These are phyloP conservation scores for Tringa solitaria DNA, from an alignment of 2,113 vertebrate species.

Conservation along the genomic window DNA sequence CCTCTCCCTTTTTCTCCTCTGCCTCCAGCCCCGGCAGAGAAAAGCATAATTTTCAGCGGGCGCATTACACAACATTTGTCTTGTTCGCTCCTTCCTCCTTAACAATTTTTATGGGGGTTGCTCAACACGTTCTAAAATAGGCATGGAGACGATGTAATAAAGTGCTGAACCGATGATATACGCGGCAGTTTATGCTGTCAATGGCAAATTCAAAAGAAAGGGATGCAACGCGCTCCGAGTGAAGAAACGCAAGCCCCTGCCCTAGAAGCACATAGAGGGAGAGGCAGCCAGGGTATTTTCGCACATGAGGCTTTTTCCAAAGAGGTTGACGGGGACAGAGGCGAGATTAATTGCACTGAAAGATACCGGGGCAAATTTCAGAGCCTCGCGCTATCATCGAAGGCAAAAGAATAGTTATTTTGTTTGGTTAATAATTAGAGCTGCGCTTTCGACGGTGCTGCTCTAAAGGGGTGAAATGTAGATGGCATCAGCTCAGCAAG, in stretches of 20 bases:
- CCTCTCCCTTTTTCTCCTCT: slow-evolving; percentile 9
- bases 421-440: slow-evolving; percentile 58
- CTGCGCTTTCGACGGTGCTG: background rate
- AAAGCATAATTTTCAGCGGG: slow-evolving; percentile 25
- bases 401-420: slow-evolving; percentile 55
- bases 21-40: slow-evolving; percentile 29
- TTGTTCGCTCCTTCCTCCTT: slow-evolving; percentile 59
- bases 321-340: background rate
- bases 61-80: slow-evolving; percentile 42
- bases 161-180: slow-evolving; percentile 50
- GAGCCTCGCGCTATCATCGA: background rate
- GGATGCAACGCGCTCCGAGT: slow-evolving; percentile 30
- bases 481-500: slow-evolving; percentile 14
- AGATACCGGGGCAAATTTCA: slow-evolving; percentile 39
- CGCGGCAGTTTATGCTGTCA: slow-evolving; percentile 41
- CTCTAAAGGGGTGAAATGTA: slow-evolving; percentile 50
- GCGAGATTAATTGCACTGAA: slow-evolving; percentile 31
- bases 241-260: slow-evolving; percentile 4
- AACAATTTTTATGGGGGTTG: slow-evolving; percentile 62
- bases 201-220: slow-evolving; percentile 33
- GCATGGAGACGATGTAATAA: slow-evolving; percentile 43
- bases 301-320: slow-evolving; percentile 38
- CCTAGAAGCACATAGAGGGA: background rate
- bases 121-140: slow-evolving; percentile 58
- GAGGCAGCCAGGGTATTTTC: slow-evolving; percentile 41